Base-by-base conservation (phyloP, 2,113 vertebrate genomes). In the Acinonyx jubatus region DNA sequence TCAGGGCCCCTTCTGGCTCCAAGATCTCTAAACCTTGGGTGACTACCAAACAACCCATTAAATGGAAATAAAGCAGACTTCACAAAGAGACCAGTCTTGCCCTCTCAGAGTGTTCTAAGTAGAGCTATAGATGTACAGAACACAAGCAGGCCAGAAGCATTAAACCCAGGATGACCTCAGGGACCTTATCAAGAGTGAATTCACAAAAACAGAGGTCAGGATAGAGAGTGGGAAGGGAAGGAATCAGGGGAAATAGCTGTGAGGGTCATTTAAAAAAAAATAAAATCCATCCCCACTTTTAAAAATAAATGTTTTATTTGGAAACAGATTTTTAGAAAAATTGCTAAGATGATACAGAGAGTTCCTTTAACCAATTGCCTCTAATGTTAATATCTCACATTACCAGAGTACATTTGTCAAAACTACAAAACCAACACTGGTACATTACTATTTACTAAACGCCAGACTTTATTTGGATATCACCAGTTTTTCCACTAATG, bases 291-390 rank as follows among this genome's bases (percentile, higher is more conserved):
- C 15, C 14, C 29, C 19, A 73, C 14, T 80, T 92, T 88, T 85
- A 55, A 84, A 89, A 79, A 69, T 83, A 87, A 85, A 96, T 18
- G 11, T 78, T 71, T 31, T 50, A 82, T 94, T 93, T 76, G 50
- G 27, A n/a, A 93, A 68, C 85, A 93, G 48, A 93, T 81, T 68
- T 68, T 90, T 61, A 76, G 57, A 93, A 96, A 97, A 96, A n/a
- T 87, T 87, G 57, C 81, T 61, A 87, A 80, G 66, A 87, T 81
- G 27, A 80, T 91, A 80, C 31, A 86, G 50, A 69, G 29, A 96
- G 31, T 57, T 80, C 38, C 48, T 93, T 71, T 83, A 81, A 74
- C 55, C 52, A 86, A 48, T 91, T 81, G 69, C 36, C 66, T 33
- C 74, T 91, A 52, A 91, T 68, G 14, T 68, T 50, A 90, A 74